phyloP scores from a whole-genome alignment of 2,797 vertebrate species.

The Rhyacichthys aspro region DNA sequence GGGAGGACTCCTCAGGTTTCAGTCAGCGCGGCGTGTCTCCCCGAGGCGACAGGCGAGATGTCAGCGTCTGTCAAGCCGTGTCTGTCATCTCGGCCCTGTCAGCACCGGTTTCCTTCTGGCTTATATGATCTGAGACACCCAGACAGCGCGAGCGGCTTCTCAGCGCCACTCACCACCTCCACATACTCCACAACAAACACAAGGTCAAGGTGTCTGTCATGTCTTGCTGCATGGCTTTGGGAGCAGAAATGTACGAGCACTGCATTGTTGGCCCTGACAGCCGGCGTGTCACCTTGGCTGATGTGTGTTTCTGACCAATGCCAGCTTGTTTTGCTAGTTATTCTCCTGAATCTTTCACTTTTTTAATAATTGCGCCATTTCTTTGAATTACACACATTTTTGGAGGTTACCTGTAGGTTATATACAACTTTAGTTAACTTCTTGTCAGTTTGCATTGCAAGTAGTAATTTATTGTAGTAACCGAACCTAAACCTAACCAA shows the following conservation, averaged over 20 bases:
- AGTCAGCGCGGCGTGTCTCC: conserved; percentile 67
- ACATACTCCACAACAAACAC: conserved; percentile 62
- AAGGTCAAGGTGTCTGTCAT: conserved; percentile 75
- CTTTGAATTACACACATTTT: too few species aligned
- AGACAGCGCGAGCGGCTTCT: conserved; percentile 58
- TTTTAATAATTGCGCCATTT: too few species aligned
- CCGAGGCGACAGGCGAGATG: conserved; percentile 77
- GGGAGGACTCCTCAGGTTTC: conserved; percentile 80
- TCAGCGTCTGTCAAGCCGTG: conserved; percentile 80
- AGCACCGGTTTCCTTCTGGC: conserved; percentile 65
- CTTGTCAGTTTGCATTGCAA: too few species aligned
- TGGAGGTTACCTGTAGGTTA: background rate
- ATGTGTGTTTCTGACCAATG: conserved; percentile 1
- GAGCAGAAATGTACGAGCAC: conserved; percentile 42
- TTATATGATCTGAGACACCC: conserved; percentile 72
- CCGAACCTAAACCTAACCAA: too few species aligned
- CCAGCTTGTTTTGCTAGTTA: background rate
- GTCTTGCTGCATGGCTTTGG: conserved; percentile 50
- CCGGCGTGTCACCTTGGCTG: conserved; percentile 18
- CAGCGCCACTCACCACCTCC: conserved; percentile 14
- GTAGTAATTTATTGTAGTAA: too few species aligned
- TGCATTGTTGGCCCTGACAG: conserved; percentile 30
- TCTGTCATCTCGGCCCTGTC: conserved; percentile 78
- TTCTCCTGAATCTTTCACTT: background rate
- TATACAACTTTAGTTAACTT: too few species aligned